These are phyloP conservation scores for Proterorhinus semilunaris DNA, from an alignment of 2,113 vertebrate species.

Conservation along the genomic window DNA sequence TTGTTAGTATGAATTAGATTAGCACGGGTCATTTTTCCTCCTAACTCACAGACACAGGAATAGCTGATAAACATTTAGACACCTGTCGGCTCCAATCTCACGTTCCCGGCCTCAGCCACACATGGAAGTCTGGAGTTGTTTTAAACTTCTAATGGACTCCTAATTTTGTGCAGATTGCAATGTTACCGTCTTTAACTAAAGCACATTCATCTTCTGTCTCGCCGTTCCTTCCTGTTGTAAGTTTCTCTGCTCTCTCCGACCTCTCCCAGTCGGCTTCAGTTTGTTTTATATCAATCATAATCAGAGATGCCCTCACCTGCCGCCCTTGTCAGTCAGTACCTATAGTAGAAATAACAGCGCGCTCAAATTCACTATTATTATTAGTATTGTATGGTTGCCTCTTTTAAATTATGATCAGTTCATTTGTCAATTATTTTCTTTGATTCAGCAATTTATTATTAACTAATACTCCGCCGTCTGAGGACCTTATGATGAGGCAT, in stretches of 20 bases:
- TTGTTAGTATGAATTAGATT: conserved; percentile 76
- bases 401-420: too few species aligned
- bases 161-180: conserved; percentile 70
- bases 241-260: conserved; percentile 19
- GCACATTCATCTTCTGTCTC: conserved; percentile 24
- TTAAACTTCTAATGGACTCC: conserved; percentile 63
- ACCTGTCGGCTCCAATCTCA: conserved; percentile 76
- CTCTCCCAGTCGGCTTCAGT: conserved; percentile 3
- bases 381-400: too few species aligned
- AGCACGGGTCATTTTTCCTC: conserved; percentile 68
- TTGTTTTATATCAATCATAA: background rate
- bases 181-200: conserved; percentile 31
- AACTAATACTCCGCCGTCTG: too few species aligned
- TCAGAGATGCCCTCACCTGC: background rate
- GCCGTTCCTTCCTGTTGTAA: conserved; percentile 24
- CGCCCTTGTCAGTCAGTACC: background rate
- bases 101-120: conserved; percentile 61
- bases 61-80: conserved; percentile 80
- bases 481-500: too few species aligned
- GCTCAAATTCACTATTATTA: too few species aligned
- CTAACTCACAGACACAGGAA: conserved; percentile 67
- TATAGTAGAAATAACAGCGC: too few species aligned
- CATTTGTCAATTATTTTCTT: too few species aligned
- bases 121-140: conserved; percentile 70
- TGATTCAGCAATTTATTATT: too few species aligned